Base-by-base conservation (phyloP, 2,797 vertebrate species). In the Diplodus puntazzo region DNA sequence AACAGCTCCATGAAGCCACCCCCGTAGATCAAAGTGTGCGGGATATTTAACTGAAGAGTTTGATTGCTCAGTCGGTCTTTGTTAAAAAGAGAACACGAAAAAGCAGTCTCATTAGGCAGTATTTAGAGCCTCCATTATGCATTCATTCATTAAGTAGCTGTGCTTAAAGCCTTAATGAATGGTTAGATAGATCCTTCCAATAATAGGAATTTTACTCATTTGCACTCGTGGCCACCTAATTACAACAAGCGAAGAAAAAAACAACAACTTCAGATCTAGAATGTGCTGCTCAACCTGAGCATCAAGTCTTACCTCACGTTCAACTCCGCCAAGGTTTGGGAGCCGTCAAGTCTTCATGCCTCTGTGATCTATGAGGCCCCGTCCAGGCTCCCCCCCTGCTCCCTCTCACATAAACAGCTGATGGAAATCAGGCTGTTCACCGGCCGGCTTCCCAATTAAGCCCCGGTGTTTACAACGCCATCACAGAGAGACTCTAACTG, bases 381-480 rank as follows among this genome's bases (percentile, higher is more conserved):
- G 14, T 18, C 34, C 73, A 60, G 46, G 55, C 61, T 53, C 25
- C 21, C 46, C 23, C 54, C 25, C 54, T 5, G 48, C 68, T 81
- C 62, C 52, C 73, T 45, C 64, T 75, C 82, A 82, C 81, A 85
- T 86, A 80, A 83, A 85, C 17, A 77, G 58, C 73, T 70, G 74
- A 85, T 85, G 62, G 81, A 88, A 87, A 88, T 87, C 87, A 87
- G 81, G 83, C 85, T 87, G 78, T 84, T 92, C 75, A 46, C 72
- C 21, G 34, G 77, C 71, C 52, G n/a, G 54, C 81, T 49, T 66
- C 73, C 87, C 87, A 88, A 90, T 94, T 90, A 89, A 76, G 69
- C 73, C 42, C 46, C 11, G 17, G 69, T 88, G 87, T 90, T 92
- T 91, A 85, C 82, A 61, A 16, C 74, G 46, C 88, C 20, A 82